A percentile compares a stretch with the other conserved stretches of the same genome.
These are phyloP conservation scores for Acronicta psi DNA, from an alignment of 2,888 invertebrate species.

Conservation along the genomic window DNA sequence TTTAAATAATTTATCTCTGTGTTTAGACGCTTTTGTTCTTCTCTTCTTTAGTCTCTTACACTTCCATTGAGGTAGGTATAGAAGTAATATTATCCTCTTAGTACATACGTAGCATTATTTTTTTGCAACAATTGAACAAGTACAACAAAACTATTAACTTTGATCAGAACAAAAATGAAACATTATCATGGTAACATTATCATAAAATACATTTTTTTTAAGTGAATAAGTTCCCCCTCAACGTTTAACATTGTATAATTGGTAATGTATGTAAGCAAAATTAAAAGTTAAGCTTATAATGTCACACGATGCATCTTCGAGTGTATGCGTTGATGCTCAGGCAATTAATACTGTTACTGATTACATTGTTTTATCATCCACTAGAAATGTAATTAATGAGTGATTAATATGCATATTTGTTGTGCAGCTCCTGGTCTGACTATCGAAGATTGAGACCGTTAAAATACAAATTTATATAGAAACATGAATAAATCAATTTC, in stretches of 20 bases:
- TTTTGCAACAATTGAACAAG: too few relatives aligned
- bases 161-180: too few relatives aligned
- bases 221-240: neutral
- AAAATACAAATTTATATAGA: neutral
- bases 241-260: slow-evolving; percentile 13
- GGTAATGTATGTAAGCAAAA: slow-evolving; percentile 54
- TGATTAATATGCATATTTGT: slow-evolving; percentile 25
- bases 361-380: slow-evolving; percentile 35
- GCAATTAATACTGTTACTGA: slow-evolving; percentile 63
- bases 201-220: too few relatives aligned
- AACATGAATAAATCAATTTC: neutral
- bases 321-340: slow-evolving; percentile 70
- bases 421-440: slow-evolving; percentile 39
- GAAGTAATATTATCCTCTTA: too few relatives aligned
- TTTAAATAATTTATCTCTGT: too few relatives aligned
- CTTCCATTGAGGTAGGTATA: too few relatives aligned
- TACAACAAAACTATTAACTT: too few relatives aligned
- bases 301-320: slow-evolving; percentile 72
- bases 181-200: neutral
- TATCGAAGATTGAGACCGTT: slow-evolving; percentile 18
- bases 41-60: too few relatives aligned
- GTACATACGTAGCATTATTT: too few relatives aligned
- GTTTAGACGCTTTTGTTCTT: too few relatives aligned
- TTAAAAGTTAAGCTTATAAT: slow-evolving; percentile 57
- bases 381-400: slow-evolving; percentile 34